Evolutionary conservation across 2,113 vertebrate genomes (phyloP).

Genomic region (Chaenocephalus aceratus): DNA sequence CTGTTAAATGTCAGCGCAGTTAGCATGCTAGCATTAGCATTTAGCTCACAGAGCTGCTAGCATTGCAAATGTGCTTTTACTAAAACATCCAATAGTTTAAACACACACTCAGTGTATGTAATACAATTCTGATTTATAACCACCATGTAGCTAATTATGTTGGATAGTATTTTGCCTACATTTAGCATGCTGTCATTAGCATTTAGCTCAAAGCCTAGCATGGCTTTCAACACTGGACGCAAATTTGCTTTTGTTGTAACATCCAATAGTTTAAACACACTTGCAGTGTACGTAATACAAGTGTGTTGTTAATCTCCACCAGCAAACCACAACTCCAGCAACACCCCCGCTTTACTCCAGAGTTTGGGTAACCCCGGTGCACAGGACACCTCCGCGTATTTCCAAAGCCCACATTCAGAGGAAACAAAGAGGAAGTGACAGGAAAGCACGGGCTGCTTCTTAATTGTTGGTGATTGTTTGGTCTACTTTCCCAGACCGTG

Average conservation of each 20-base stretch:
- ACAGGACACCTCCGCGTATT: slow-evolving; percentile 37
- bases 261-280: not conserved
- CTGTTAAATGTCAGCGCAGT: no score
- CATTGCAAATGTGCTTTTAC: no score
- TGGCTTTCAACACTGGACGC: not conserved
- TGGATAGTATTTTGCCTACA: no score
- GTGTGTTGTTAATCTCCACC: not conserved
- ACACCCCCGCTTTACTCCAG: not conserved
- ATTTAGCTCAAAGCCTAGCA: not conserved
- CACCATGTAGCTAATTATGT: no score
- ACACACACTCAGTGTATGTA: no score
- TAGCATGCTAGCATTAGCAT: not conserved
- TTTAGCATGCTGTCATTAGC: no score
- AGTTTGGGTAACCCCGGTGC: slow-evolving; percentile 8
- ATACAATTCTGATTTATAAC: no score
- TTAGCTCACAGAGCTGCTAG: no score
- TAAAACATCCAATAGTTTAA: no score
- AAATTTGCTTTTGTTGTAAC: not conserved
- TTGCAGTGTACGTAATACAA: not conserved
- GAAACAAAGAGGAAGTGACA: slow-evolving; percentile 69
- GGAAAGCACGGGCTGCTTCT: slow-evolving; percentile 67
- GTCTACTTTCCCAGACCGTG: slow-evolving; percentile 66
- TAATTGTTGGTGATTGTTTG: slow-evolving; percentile 75
- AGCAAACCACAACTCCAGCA: slow-evolving; percentile 5
- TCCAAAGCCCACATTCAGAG: slow-evolving; percentile 29